These are phyloP conservation scores for Phataginus tricuspis DNA, from an alignment of 2,797 vertebrate genomes.

Conservation along the genomic window DNA sequence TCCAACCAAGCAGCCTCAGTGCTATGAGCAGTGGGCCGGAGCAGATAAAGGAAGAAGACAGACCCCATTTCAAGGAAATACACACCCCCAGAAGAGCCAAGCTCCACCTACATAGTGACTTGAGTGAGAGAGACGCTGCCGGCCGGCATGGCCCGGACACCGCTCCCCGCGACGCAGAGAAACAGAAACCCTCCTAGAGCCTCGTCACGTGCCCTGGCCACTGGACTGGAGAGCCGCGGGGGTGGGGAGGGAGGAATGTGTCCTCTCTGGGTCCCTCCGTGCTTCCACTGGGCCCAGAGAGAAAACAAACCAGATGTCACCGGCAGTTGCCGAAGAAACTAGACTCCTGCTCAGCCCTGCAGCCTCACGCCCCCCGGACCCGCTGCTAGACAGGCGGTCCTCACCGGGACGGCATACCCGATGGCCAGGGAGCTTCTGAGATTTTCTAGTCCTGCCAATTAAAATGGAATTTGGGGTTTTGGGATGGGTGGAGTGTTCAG, in stretches of 20 bases:
- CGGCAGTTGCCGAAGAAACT: neutral
- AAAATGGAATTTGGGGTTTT: neutral
- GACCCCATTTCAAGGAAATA: neutral
- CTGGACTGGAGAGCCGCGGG: neutral
- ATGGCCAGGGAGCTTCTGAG: neutral
- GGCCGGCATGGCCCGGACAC: neutral
- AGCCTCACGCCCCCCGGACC: neutral
- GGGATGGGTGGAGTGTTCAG: neutral
- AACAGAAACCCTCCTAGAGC: neutral
- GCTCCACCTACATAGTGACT: neutral
- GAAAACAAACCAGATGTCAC: slow-evolving; percentile 25
- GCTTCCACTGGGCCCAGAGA: neutral
- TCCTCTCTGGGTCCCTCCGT: neutral
- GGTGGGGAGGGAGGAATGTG: slow-evolving; percentile 1
- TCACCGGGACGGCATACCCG: neutral
- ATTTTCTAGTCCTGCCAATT: neutral
- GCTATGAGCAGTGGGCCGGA: neutral
- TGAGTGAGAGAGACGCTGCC: neutral
- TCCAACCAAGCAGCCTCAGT: neutral
- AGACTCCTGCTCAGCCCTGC: neutral
- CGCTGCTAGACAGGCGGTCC: neutral
- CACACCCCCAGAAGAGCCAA: neutral
- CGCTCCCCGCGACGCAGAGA: neutral
- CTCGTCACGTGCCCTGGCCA: neutral
- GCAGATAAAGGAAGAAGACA: neutral